Evolutionary conservation across 2,113 vertebrate genomes (phyloP), one percentile per base, ranked within the genome.

Genomic region (Pica pica): DNA sequence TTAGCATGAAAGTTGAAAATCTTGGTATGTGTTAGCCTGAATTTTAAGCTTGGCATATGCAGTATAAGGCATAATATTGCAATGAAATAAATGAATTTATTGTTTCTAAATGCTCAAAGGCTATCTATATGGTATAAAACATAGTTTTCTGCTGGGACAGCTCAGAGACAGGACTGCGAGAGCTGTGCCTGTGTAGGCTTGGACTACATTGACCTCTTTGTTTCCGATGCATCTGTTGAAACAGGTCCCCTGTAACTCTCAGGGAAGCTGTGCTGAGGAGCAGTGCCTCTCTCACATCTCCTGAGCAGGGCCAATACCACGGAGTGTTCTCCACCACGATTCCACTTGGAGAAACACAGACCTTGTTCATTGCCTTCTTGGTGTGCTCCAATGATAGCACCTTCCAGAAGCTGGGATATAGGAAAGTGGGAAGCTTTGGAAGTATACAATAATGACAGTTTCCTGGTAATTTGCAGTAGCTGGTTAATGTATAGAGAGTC

Each of bases 261-360:
- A 2, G 41, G 33, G 47, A 50, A 63, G 50, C 47, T 80, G 53
- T 4, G 12, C 60, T 42, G 83, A 56, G 65, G 37, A 60, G 18
- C n/a, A n/a, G n/a, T 8, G 21, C 21, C 1, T 5, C 6, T 19
- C n/a, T 64, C 8, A 1, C 3, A 0, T 57, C 46, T 74, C n/a
- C 50, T 15, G 2, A 39, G 60, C 2, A 0, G 52, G 46, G 31
- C 63, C 0, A 8, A 12, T 55, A 24, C 57, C 56, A 64, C 65
- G 63, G 56, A 75, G 10, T 2, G 1, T 47, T 83, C 56, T 35
- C 16, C n/a, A 8, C 26, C 41, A n/a, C 21, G 26, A 41, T 67
- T 69, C 33, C 42, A 23, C 24, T 47, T 64, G 46, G 30, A 61
- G 59, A 59, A 82, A 42, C 19, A 63, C 46, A 28, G 39, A 9